Evolutionary conservation across 1,140 invertebrate species (phyloP), one percentile per base, ranked within the genome.

Genomic region (Monomorium pharaonis): DNA sequence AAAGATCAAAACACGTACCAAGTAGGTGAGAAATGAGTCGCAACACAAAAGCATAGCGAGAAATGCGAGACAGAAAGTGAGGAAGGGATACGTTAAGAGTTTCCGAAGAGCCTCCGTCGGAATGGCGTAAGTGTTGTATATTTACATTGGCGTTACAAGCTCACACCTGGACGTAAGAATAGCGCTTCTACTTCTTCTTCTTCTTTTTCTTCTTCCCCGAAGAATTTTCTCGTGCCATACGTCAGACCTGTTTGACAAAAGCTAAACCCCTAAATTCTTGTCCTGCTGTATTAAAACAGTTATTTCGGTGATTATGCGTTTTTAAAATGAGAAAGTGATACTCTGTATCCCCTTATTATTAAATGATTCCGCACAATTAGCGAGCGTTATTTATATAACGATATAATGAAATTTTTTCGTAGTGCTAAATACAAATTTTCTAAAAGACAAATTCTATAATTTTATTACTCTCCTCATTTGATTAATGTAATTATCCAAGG

Each of bases 81-180:
- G 14, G 21, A 60, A 42, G 49, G 81, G 54, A 88, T 90, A 88
- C 89, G 89, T 90, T 91, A 91, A 91, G 90, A 91, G 89, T 90
- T 91, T 88, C 76, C 89, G 84, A 90, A 90, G 89, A 90, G 89
- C 51, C 67, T 90, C 33, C 58, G 65, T 76, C 58, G 70, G 70
- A 90, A 91, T 90, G 76, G 87, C 86, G 78, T 91, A 91, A 91
- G 89, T 91, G 89, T 91, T 91, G 89, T 91, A 91, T 91, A 90
- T 91, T 91, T 91, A 91, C 87, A 91, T 21, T 90, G 88, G 86
- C 92, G 90, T 91, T 94, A 93, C 93, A 94, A 88, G 72, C 91
- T 94, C 89, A 92, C 94, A 94, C 94, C 94, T 95, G 94, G 93
- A 81, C 85, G 90, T 91, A 89, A 93, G 91, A 95, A 95, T 95